These are phyloP conservation scores for Chiroxiphia lanceolata DNA, from an alignment of 2,797 vertebrate genomes.

Conservation along the genomic window DNA sequence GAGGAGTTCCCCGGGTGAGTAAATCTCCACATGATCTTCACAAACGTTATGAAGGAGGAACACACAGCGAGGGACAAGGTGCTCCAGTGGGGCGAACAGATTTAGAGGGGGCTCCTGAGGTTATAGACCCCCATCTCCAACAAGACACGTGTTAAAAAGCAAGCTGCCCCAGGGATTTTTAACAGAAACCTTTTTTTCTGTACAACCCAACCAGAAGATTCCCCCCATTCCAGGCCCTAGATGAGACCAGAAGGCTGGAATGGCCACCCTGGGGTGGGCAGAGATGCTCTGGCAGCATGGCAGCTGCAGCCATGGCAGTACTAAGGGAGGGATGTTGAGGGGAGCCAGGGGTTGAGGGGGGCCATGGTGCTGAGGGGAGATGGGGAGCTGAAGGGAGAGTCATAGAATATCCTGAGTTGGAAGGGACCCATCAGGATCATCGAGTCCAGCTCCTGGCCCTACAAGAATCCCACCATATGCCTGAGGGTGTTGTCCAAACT, in stretches of 20 bases:
- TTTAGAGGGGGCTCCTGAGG: not conserved
- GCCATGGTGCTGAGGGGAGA: not conserved
- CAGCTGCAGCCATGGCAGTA: not conserved
- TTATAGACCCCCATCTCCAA: rapidly evolving
- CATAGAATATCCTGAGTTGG: not conserved
- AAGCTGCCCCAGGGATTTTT: rapidly evolving
- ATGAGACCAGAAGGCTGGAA: not conserved
- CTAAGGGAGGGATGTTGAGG: not conserved
- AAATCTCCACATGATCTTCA: not conserved
- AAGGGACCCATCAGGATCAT: not conserved
- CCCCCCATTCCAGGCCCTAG: not conserved
- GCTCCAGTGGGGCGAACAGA: not conserved
- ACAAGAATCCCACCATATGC: not conserved
- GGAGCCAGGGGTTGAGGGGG: not conserved
- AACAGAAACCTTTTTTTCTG: not conserved
- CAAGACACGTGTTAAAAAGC: not conserved
- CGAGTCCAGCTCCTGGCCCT: not conserved
- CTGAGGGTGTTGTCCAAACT: not conserved
- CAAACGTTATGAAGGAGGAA: not conserved
- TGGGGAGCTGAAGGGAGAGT: not conserved
- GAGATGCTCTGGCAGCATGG: not conserved
- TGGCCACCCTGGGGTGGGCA: not conserved
- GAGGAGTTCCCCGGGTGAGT: not conserved
- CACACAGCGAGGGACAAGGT: rapidly evolving
- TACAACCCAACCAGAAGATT: not conserved